phyloP scores from a whole-genome alignment of 2,888 invertebrate species.

The Trypoxylon attenuatum region DNA sequence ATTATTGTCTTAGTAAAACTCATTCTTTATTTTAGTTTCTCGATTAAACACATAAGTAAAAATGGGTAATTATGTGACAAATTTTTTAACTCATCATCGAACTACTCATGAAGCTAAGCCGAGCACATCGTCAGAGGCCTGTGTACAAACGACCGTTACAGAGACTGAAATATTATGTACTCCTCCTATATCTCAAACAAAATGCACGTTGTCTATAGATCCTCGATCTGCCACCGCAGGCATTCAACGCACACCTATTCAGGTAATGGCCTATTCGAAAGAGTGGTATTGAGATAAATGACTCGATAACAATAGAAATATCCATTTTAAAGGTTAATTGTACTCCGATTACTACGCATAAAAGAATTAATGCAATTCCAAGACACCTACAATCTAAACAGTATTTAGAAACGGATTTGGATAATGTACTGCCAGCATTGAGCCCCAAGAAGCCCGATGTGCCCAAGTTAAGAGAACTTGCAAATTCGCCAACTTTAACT shows the following conservation, averaged over 20 bases:
- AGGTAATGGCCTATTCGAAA: constrained; percentile 42
- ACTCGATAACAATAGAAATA: neutral
- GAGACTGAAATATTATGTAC: constrained; percentile 40
- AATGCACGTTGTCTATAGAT: constrained; percentile 50
- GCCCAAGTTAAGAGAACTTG: constrained; percentile 42
- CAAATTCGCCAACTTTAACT: constrained; percentile 47
- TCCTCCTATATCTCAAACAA: constrained; percentile 47
- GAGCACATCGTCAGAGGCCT: too few species aligned
- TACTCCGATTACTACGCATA: constrained; percentile 40
- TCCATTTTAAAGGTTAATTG: constrained; percentile 37
- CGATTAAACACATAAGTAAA: too few species aligned
- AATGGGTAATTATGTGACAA: constrained; percentile 62
- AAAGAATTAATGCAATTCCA: constrained; percentile 59
- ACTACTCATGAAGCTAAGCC: constrained; percentile 30
- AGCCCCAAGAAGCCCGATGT: constrained; percentile 46
- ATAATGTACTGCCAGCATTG: constrained; percentile 47
- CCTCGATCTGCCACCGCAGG: constrained; percentile 62
- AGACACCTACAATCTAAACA: constrained; percentile 59
- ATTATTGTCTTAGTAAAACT: too few species aligned
- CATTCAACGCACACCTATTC: constrained; percentile 62
- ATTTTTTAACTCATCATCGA: constrained; percentile 44
- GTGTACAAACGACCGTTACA: constrained; percentile 12
- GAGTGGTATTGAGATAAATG: neutral
- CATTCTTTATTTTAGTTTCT: too few species aligned
- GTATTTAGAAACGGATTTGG: constrained; percentile 68